Conservation (phyloP, 2,113 vertebrate genomes). For the Paratilapia polleni region DNA sequence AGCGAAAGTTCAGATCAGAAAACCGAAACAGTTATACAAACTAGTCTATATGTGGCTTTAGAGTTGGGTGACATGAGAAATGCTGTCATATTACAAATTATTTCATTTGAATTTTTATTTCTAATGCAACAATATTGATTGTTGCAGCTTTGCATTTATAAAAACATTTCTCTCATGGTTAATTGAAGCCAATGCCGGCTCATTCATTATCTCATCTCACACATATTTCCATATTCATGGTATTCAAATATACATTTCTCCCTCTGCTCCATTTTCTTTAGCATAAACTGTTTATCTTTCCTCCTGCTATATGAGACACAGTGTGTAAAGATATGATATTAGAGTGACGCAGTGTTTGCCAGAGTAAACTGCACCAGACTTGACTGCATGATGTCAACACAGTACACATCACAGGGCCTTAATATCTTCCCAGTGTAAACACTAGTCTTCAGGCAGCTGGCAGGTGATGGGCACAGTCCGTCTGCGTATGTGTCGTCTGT, state of each 20-base stretch:
- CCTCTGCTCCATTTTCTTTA: neutral
- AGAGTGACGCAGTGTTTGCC: neutral
- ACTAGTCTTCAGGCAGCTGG: conserved; percentile 11
- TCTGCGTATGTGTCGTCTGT: conserved; percentile 11
- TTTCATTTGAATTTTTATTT: neutral
- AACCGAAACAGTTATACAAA: neutral
- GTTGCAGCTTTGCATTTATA: neutral
- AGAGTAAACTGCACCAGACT: neutral
- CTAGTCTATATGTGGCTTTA: accelerated
- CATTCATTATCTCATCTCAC: neutral
- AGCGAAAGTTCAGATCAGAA: neutral
- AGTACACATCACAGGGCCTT: conserved; percentile 16
- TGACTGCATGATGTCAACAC: conserved; percentile 5
- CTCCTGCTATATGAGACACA: neutral
- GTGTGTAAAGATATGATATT: conserved; percentile 8
- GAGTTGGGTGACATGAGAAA: accelerated
- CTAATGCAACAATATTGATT: neutral
- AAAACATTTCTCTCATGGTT: neutral
- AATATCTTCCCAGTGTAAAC: conserved; percentile 25
- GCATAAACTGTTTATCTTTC: neutral
- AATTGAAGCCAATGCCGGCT: neutral
- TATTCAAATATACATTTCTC: accelerated
- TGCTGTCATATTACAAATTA: neutral
- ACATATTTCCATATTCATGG: neutral
- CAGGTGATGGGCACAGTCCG: conserved; percentile 18